These are phyloP conservation scores for Eucera pruinosa DNA, from an alignment of 2,888 invertebrate species.

Conservation along the genomic window DNA sequence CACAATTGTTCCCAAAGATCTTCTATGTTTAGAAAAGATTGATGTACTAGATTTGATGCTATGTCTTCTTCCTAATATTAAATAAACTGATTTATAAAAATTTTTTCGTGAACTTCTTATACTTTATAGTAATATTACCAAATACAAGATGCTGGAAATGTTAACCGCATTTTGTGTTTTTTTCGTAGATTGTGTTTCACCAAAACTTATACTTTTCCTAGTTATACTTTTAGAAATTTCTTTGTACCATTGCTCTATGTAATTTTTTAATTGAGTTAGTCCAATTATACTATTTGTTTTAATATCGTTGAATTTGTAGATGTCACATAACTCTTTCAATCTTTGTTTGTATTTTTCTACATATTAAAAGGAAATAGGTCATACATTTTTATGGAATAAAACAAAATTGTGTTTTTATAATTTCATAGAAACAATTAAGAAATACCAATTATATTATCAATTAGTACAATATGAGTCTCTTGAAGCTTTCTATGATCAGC, in stretches of 20 bases:
- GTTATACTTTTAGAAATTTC: slow-evolving; percentile 87
- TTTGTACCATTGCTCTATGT: slow-evolving; percentile 86
- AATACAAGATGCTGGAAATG: slow-evolving; percentile 72
- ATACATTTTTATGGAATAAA: background rate
- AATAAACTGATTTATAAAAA: slow-evolving; percentile 9
- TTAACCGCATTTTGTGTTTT: slow-evolving; percentile 76
- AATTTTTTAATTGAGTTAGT: slow-evolving; percentile 85
- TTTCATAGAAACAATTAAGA: slow-evolving; percentile 5
- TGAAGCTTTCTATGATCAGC: slow-evolving; percentile 90
- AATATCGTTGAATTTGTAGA: slow-evolving; percentile 87
- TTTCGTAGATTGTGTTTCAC: slow-evolving; percentile 69
- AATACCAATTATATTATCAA: slow-evolving; percentile 89
- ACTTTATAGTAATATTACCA: slow-evolving; percentile 66
- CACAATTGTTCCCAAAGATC: slow-evolving; percentile 74
- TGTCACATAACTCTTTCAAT: slow-evolving; percentile 86
- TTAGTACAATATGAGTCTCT: slow-evolving; percentile 89
- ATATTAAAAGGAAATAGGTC: background rate
- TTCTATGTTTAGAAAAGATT: slow-evolving; percentile 75
- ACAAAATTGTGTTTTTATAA: background rate
- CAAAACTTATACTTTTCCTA: slow-evolving; percentile 85
- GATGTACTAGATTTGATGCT: slow-evolving; percentile 65
- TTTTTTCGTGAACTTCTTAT: background rate
- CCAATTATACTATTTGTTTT: slow-evolving; percentile 85
- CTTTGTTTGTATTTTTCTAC: slow-evolving; percentile 87
- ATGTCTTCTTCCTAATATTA: slow-evolving; percentile 74